Evolutionary conservation across 1,140 invertebrate species (phyloP), one percentile per base, ranked within the genome.

Genomic region (Schlechtendalia chinensis): DNA sequence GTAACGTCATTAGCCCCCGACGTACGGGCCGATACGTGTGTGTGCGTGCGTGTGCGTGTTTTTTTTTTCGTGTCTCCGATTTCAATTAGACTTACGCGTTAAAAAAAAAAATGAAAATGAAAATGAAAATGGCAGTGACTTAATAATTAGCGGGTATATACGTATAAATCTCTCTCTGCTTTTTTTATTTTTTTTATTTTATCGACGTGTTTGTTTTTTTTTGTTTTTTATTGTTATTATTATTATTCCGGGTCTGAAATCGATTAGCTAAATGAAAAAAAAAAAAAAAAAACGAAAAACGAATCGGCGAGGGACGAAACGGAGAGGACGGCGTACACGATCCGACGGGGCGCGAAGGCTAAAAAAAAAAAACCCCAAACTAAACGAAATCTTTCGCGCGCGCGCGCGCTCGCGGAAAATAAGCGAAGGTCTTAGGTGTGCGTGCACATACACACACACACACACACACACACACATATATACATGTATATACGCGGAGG

Each of bases 221-320:
- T 56, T 61, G 32, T 67, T 39, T 65, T 65, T 69, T 45, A 65
- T 69, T 69, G 24, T 47, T 27, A 50, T 69, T 14, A 11, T 10
- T 12, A 27, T 59, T n/a, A 39, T 77, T 79, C 45, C 32, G 75
- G 75, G 59, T 47, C 61, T 50, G 12, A 29, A 79, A 79, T 79
- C 75, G 75, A 79, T 79, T 79, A 79, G 45, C 56, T 79, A 79
- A 79, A 79, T 79, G 75, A 79, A 79, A n/a, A n/a, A n/a, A n/a
- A n/a, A n/a, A n/a, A n/a, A n/a, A n/a, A n/a, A n/a, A n/a, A n/a
- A n/a, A n/a, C n/a, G n/a, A n/a, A n/a, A 79, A 61, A 79, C 61
- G 58, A 77, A 59, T 4, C 22, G 22, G 32, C 50, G 54, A 17
- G 27, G 65, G 65, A 45, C 12, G 29, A 77, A 61, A 61, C 24